A percentile compares a stretch with the other conserved stretches of the same genome.
These are phyloP conservation scores for Danaus chrysippus DNA, from an alignment of 2,888 invertebrate species.

Conservation along the genomic window DNA sequence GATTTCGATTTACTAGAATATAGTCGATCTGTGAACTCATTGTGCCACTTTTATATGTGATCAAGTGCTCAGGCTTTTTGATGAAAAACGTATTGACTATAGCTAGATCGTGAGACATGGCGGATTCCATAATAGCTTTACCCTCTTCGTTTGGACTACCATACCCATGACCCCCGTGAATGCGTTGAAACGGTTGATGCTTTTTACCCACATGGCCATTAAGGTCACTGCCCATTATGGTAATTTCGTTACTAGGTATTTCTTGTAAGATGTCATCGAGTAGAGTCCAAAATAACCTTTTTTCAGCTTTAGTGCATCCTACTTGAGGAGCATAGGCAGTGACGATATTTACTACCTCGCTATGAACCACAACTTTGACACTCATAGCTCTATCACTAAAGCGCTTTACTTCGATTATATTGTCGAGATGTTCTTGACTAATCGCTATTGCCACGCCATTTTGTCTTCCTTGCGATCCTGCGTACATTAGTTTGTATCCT, in stretches of 20 bases:
- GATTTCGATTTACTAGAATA: background rate
- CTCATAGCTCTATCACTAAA: conserved; percentile 11
- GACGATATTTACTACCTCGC: conserved; percentile 13
- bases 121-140: background rate
- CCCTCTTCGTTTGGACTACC: conserved; percentile 1
- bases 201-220: background rate
- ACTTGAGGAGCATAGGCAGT: conserved; percentile 16
- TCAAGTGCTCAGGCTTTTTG: background rate
- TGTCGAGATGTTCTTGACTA: conserved; percentile 8
- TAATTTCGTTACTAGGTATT: background rate
- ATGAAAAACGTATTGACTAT: conserved; percentile 7
- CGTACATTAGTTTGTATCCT: conserved; percentile 21
- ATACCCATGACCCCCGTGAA: conserved; percentile 2
- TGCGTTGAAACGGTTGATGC: background rate
- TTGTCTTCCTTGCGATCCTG: conserved; percentile 12
- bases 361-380: conserved; percentile 11
- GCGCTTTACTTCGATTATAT: conserved; percentile 16
- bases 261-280: background rate
- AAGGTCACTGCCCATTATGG: background rate
- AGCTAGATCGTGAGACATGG: conserved; percentile 6
- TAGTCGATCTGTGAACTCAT: conserved; percentile 4
- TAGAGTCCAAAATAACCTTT: conserved; percentile 7
- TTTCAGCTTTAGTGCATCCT: conserved; percentile 13
- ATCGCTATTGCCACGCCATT: conserved; percentile 21
- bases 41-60: conserved; percentile 4